A percentile compares a stretch with the other conserved stretches of the same genome.
Conservation (phyloP, 2,888 invertebrate genomes). For the Empis livida region DNA sequence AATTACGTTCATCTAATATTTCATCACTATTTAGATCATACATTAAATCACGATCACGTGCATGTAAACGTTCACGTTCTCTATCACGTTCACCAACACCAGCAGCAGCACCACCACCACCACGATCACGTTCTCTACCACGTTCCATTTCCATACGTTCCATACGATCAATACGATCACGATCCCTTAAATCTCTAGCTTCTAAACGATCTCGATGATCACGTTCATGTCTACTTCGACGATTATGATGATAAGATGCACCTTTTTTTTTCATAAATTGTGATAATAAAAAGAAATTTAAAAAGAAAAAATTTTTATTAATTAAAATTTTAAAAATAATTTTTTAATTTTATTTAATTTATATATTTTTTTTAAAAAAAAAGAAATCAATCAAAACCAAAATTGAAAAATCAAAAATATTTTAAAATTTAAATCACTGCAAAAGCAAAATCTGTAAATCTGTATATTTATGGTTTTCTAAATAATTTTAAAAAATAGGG, state of each 20-base stretch:
- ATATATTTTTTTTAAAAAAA: background rate
- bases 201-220: conserved; percentile 21
- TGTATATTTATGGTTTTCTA: too few species aligned
- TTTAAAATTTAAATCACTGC: background rate
- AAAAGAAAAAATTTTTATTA: too few species aligned
- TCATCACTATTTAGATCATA: conserved; percentile 36
- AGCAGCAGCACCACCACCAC: conserved; percentile 9
- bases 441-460: conserved; percentile 1
- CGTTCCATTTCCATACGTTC: conserved; percentile 13
- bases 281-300: too few species aligned
- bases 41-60: conserved; percentile 34
- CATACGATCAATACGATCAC: conserved; percentile 15
- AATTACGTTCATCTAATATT: conserved; percentile 32
- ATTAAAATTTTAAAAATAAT: too few species aligned
- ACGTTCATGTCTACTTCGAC: conserved; percentile 27
- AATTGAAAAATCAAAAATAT: background rate
- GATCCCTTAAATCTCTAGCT: conserved; percentile 4
- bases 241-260: conserved; percentile 34
- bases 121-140: conserved; percentile 16
- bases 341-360: background rate
- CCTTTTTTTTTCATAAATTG: conserved; percentile 16
- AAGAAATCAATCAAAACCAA: background rate
- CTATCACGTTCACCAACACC: conserved; percentile 21
- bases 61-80: conserved; percentile 30
- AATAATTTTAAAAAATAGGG: too few species aligned